These are phyloP conservation scores for Lycocerus yunnanus DNA, from an alignment of 2,888 invertebrate species.

Conservation along the genomic window DNA sequence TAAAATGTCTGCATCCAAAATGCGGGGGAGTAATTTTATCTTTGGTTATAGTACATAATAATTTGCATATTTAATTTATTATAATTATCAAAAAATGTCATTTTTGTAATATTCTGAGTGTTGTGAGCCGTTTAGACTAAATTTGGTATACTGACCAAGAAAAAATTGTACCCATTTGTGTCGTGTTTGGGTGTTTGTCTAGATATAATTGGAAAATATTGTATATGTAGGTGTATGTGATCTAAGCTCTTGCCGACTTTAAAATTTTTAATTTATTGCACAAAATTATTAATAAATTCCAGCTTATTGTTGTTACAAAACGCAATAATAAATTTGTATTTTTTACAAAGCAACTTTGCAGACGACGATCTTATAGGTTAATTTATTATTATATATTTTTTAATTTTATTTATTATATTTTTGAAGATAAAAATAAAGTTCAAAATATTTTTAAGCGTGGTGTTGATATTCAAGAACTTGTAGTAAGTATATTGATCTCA, in stretches of 20 bases:
- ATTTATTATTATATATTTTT: not conserved
- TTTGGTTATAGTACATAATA: not conserved
- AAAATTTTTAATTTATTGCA: not conserved
- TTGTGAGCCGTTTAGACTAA: not conserved
- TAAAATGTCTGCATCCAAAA: not conserved
- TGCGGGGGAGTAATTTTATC: not conserved
- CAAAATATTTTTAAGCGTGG: not conserved
- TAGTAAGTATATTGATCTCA: slow-evolving; percentile 36
- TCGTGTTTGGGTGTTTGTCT: too few species aligned
- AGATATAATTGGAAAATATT: not conserved
- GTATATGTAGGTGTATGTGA: too few species aligned
- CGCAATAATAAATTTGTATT: not conserved
- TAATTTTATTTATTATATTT: not conserved
- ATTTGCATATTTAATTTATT: not conserved
- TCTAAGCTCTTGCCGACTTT: not conserved
- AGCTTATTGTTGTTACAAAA: not conserved
- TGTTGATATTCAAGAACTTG: not conserved
- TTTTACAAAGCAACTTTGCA: not conserved
- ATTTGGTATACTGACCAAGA: not conserved
- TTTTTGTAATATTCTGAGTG: not conserved
- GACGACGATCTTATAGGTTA: not conserved
- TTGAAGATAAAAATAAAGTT: not conserved
- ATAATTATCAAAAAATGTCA: not conserved
- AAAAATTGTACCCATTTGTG: not conserved
- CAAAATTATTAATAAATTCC: not conserved